A percentile compares a stretch with the other conserved stretches of the same genome.
phyloP scores from a whole-genome alignment of 2,888 invertebrate species.

The Leptopterna dolabrata region DNA sequence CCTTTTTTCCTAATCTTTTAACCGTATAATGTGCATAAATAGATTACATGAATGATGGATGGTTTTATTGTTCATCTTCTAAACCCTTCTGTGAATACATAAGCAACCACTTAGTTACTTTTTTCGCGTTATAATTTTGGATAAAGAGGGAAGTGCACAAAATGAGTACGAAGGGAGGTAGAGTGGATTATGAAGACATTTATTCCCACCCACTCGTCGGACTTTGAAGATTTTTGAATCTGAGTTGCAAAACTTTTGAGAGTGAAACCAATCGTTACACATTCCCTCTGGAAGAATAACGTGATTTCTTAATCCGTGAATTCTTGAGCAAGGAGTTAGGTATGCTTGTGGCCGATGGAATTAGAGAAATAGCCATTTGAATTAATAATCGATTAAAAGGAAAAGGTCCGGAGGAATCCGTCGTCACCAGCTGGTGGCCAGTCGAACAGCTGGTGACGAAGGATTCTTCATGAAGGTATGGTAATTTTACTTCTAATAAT shows the following conservation, averaged over 20 bases:
- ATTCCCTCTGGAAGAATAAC: no score
- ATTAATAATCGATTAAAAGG: no score
- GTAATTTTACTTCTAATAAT: no score
- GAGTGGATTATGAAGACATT: neutral
- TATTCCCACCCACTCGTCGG: neutral
- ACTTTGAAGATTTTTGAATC: neutral
- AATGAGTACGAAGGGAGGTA: neutral
- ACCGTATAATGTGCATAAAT: constrained; percentile 45
- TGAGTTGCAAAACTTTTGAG: neutral
- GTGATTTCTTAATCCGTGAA: no score
- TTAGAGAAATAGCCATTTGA: no score
- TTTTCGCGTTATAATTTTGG: constrained; percentile 17
- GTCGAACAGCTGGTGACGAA: no score
- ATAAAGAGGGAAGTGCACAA: neutral
- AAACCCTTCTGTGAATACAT: neutral
- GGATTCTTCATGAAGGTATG: no score
- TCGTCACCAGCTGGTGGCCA: no score
- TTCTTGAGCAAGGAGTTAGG: no score
- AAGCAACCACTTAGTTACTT: constrained; percentile 37
- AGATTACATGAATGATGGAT: constrained; percentile 51
- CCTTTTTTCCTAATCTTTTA: constrained; percentile 2
- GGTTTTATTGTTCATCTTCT: constrained; percentile 42
- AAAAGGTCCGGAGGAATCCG: no score
- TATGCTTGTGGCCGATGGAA: no score
- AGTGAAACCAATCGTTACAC: neutral